Percentiles rank a stretch among this genome's conserved stretches.
Conservation (phyloP, 2,113 vertebrate genomes). For the Corvus moneduloides region DNA sequence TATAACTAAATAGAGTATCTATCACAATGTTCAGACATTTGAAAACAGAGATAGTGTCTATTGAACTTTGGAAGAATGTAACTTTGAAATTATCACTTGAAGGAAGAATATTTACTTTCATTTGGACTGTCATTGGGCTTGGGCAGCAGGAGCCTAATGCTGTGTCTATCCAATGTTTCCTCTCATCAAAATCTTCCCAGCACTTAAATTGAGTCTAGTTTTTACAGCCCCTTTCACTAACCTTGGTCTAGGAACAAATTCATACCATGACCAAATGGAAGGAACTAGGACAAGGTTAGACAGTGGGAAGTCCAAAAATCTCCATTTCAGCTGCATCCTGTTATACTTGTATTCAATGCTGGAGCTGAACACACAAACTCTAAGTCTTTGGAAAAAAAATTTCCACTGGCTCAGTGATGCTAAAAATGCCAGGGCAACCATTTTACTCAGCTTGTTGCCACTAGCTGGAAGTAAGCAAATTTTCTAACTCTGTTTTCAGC, state of each 20-base stretch:
- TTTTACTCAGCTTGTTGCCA: not conserved
- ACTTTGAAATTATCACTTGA: not conserved
- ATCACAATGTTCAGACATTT: not conserved
- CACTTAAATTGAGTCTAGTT: not conserved
- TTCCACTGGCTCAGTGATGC: not conserved
- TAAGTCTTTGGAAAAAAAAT: not conserved
- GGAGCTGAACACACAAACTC: not conserved
- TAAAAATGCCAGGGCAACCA: not conserved
- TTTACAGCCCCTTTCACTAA: not conserved
- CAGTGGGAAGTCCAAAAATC: not conserved
- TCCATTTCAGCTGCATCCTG: not conserved
- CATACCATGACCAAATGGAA: not conserved
- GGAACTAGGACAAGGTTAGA: not conserved
- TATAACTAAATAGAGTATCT: not conserved
- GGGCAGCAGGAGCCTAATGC: not conserved
- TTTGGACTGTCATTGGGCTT: not conserved
- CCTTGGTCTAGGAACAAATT: not conserved
- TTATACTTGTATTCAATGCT: accelerated
- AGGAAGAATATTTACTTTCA: not conserved
- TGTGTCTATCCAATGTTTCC: not conserved
- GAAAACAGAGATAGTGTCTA: not conserved
- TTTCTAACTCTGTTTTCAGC: not conserved
- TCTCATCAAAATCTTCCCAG: not conserved
- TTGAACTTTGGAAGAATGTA: not conserved
- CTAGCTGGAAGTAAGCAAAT: not conserved